phyloP scores from a whole-genome alignment of 2,113 vertebrate genomes.

The Benitochromis conjunctus region DNA sequence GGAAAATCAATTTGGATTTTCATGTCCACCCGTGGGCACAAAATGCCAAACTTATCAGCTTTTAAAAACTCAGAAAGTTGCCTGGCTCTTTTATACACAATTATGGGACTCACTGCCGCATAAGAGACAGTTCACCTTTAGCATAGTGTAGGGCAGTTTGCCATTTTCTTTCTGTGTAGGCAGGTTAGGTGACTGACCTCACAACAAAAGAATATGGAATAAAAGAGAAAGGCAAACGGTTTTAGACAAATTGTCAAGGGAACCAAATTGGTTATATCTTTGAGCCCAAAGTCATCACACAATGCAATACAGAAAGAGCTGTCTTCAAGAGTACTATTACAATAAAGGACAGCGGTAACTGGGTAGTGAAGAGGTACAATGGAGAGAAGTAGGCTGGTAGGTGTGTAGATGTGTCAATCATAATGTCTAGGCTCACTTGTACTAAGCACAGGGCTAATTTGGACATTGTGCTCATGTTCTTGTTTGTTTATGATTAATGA shows the following conservation, averaged over 20 bases:
- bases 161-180: not conserved
- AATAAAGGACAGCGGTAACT: not conserved
- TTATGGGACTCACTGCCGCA: not conserved
- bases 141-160: not conserved
- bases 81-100: not conserved
- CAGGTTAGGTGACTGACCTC: not conserved
- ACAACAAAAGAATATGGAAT: not conserved
- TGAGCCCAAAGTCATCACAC: not conserved
- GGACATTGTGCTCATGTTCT: rapidly evolving
- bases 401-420: not conserved
- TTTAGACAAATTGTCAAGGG: not conserved
- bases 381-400: not conserved
- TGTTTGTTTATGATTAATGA: not conserved
- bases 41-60: not conserved
- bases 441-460: not conserved
- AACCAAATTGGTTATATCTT: constrained; percentile 2
- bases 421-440: not conserved
- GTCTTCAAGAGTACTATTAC: not conserved
- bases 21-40: not conserved
- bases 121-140: not conserved
- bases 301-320: not conserved
- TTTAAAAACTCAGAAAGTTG: not conserved
- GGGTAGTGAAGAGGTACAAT: not conserved
- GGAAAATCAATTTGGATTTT: not conserved
- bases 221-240: not conserved